These are phyloP conservation scores for Haplotaxodon microlepis DNA, from an alignment of 2,113 vertebrate genomes.

Conservation along the genomic window DNA sequence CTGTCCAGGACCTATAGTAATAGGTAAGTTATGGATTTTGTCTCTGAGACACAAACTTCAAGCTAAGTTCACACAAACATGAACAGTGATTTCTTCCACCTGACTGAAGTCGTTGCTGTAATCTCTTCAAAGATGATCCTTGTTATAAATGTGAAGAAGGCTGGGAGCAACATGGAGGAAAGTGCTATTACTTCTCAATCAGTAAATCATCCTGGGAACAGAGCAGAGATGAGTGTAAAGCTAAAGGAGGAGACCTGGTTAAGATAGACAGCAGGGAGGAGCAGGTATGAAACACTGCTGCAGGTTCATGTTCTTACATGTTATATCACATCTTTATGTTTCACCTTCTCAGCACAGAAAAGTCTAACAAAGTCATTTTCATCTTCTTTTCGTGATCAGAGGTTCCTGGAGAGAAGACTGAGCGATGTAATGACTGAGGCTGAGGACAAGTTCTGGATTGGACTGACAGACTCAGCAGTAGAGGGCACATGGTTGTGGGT, in stretches of 20 bases:
- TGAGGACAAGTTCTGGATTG: conserved; percentile 46
- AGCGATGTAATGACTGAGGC: fast-evolving
- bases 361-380: not conserved
- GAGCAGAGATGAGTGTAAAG: fast-evolving
- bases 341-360: not conserved
- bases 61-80: not conserved
- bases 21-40: not conserved
- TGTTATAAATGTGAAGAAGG: too few relatives aligned
- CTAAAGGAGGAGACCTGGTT: fast-evolving
- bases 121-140: not conserved
- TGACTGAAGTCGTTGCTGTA: too few relatives aligned
- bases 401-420: fast-evolving
- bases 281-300: not conserved
- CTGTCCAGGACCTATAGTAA: not conserved
- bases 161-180: not conserved
- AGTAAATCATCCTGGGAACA: fast-evolving
- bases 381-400: not conserved
- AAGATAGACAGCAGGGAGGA: fast-evolving
- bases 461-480: conserved; percentile 11
- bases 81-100: too few relatives aligned
- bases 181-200: fast-evolving
- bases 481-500: fast-evolving
- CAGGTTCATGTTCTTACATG: fast-evolving
- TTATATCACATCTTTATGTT: not conserved
- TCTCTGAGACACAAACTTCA: not conserved